Conservation (phyloP, 2,113 vertebrate species). For the Psilopogon haemacephalus region DNA sequence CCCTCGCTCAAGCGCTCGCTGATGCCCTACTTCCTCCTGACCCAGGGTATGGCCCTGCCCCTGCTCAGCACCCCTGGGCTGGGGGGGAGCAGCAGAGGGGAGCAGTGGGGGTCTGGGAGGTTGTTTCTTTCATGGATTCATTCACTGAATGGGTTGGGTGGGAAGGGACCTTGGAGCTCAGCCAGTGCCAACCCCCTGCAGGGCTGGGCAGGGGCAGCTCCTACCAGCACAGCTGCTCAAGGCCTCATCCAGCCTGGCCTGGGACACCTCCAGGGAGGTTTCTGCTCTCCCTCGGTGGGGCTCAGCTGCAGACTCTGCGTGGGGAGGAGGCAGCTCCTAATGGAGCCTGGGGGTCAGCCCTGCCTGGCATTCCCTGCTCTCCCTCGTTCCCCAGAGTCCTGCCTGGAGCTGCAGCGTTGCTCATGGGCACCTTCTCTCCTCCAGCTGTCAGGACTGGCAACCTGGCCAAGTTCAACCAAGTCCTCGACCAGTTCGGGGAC, state of each 20-base stretch:
- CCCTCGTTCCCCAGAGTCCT: neutral
- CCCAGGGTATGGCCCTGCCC: slow-evolving; percentile 81
- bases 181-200: too few species aligned
- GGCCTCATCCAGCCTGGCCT: too few species aligned
- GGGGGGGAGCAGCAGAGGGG: neutral
- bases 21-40: slow-evolving; percentile 98
- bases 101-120: fast-evolving
- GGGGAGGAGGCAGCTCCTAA: neutral
- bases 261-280: neutral
- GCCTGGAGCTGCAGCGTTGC: neutral
- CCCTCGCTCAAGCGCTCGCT: slow-evolving; percentile 95
- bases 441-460: slow-evolving; percentile 93
- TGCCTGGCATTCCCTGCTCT: neutral
- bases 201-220: too few species aligned
- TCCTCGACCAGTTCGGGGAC: slow-evolving; percentile 93
- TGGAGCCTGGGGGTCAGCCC: neutral
- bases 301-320: neutral
- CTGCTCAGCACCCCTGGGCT: neutral
- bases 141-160: too few species aligned
- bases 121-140: too few species aligned
- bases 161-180: too few species aligned
- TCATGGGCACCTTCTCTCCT: neutral
- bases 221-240: too few species aligned
- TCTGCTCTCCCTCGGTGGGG: neutral
- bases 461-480: slow-evolving; percentile 97